Conservation (phyloP, 2,113 vertebrate genomes). For the Buteo buteo region DNA sequence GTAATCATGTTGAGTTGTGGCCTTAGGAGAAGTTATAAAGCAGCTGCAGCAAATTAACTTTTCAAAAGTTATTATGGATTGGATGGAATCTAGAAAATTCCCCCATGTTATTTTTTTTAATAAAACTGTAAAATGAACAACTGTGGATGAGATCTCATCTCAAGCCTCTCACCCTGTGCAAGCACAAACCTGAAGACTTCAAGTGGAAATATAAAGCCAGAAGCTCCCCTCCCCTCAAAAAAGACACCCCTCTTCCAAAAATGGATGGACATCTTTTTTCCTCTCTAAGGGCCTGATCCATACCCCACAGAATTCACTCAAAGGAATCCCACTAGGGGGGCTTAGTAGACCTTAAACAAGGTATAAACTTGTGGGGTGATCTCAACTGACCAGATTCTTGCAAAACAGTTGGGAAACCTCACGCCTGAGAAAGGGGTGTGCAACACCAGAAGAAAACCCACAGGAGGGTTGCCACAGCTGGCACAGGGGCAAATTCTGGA, state of each 20-base stretch:
- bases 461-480: not conserved
- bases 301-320: not conserved
- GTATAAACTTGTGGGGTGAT: not conserved
- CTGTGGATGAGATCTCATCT: not conserved
- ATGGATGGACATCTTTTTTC: not conserved
- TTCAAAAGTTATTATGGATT: conserved; percentile 52
- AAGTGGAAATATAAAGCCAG: not conserved
- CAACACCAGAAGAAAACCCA: not conserved
- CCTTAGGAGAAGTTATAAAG: conserved; percentile 51
- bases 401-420: not conserved
- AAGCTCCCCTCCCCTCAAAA: not conserved
- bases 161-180: not conserved
- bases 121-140: not conserved
- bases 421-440: not conserved
- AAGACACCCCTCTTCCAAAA: not conserved
- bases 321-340: not conserved
- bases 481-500: fast-evolving
- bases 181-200: not conserved
- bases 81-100: conserved; percentile 55
- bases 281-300: not conserved
- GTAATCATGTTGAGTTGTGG: conserved; percentile 53
- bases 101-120: not conserved
- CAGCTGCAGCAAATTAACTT: conserved; percentile 64
- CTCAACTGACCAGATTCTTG: not conserved
- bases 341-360: not conserved